Evolutionary conservation across 2,797 vertebrate species (phyloP).

Genomic region (Cephalopachus bancanus): DNA sequence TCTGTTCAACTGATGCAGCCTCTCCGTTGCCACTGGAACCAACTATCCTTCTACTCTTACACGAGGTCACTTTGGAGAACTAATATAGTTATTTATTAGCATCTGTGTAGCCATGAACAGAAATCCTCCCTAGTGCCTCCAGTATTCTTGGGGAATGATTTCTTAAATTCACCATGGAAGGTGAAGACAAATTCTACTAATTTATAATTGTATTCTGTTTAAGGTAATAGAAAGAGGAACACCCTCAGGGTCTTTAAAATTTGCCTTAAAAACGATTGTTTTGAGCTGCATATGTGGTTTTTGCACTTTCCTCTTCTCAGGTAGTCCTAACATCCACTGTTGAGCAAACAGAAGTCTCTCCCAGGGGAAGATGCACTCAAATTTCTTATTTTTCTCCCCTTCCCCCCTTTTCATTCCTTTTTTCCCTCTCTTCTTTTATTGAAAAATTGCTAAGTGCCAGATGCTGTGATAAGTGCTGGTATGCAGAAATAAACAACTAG

Average conservation of each 20-base stretch:
- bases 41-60: constrained; percentile 62
- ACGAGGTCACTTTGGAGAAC: constrained; percentile 72
- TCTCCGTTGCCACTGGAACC: constrained; percentile 35
- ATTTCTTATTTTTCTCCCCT: background rate
- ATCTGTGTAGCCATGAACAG: constrained; percentile 3
- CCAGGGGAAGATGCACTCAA: background rate
- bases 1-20: constrained; percentile 80
- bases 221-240: constrained; percentile 43
- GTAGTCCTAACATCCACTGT: background rate
- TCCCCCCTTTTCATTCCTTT: background rate
- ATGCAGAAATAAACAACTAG: background rate
- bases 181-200: constrained; percentile 64
- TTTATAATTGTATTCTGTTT: constrained; percentile 57
- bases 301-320: background rate
- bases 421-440: background rate
- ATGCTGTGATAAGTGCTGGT: background rate
- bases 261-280: constrained; percentile 43
- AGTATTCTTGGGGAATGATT: constrained; percentile 38
- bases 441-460: background rate
- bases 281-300: background rate
- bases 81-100: constrained; percentile 39
- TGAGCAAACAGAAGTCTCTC: background rate
- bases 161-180: constrained; percentile 38
- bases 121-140: background rate
- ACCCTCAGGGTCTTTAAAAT: constrained; percentile 5